phyloP scores from a whole-genome alignment of 2,888 invertebrate genomes.

The Therioaphis trifolii region DNA sequence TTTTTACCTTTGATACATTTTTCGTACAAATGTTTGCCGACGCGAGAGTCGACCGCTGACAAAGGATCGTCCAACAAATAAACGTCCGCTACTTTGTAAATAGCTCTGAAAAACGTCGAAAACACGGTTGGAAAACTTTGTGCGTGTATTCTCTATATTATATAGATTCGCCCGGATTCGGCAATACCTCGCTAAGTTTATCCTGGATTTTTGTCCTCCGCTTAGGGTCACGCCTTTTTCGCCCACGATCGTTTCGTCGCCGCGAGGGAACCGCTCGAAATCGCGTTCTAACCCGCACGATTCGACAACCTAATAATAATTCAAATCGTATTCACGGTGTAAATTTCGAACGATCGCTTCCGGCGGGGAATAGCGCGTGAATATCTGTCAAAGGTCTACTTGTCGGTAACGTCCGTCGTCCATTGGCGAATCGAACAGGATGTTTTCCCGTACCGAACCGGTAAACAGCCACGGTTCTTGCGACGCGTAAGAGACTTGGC shows the following conservation, averaged over 20 bases:
- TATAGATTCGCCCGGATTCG: no score
- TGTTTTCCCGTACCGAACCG: no score
- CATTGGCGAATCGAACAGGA: slow-evolving; percentile 86
- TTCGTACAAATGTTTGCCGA: no score
- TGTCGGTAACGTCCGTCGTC: slow-evolving; percentile 78
- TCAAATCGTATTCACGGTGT: slow-evolving; percentile 17
- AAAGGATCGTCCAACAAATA: no score
- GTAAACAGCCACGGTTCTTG: slow-evolving; percentile 90
- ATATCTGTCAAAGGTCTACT: slow-evolving; percentile 66
- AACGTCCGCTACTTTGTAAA: no score
- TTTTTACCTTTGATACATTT: no score
- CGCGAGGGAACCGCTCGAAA: slow-evolving; percentile 79
- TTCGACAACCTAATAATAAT: slow-evolving; percentile 75
- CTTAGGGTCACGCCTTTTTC: slow-evolving; percentile 86
- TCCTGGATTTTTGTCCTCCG: slow-evolving; percentile 86
- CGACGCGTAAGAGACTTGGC: slow-evolving; percentile 81
- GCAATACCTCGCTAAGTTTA: slow-evolving; percentile 71
- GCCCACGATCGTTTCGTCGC: slow-evolving; percentile 86
- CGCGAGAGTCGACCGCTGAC: no score
- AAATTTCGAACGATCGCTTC: no score
- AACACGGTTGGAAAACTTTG: no score
- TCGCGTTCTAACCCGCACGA: slow-evolving; percentile 81
- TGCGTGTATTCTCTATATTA: slow-evolving; percentile 65
- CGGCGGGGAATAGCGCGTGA: no score
- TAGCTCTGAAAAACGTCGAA: no score